Percentiles rank a stretch among this genome's conserved stretches.
Evolutionary conservation across 2,113 vertebrate species (phyloP).

Genomic region (Polypterus bichir): DNA sequence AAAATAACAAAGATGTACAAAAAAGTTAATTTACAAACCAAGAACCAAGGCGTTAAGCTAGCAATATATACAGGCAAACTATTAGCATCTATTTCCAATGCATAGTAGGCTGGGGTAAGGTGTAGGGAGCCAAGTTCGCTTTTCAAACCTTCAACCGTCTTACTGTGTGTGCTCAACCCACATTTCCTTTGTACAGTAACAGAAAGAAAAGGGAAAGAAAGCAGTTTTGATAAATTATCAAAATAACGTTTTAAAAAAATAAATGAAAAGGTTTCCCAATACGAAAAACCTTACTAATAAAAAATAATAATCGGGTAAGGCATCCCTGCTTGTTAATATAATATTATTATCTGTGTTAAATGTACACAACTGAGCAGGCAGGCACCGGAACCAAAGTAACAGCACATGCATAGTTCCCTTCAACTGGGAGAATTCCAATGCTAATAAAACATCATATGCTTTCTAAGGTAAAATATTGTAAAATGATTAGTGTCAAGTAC

Average conservation of each 20-base stretch:
- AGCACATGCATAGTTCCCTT: slow-evolving; percentile 71
- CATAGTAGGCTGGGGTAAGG: slow-evolving; percentile 86
- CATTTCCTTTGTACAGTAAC: slow-evolving; percentile 37
- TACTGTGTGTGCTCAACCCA: slow-evolving; percentile 51
- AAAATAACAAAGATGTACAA: slow-evolving; percentile 98
- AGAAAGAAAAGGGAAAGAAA: slow-evolving; percentile 38
- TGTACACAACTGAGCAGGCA: slow-evolving; percentile 68
- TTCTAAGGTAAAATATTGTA: slow-evolving; percentile 51
- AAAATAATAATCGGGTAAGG: slow-evolving; percentile 82
- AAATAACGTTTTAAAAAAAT: slow-evolving; percentile 47
- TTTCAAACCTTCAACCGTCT: slow-evolving; percentile 47
- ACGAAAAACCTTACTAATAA: slow-evolving; percentile 38
- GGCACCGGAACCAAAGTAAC: slow-evolving; percentile 76
- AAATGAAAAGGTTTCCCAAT: slow-evolving; percentile 59
- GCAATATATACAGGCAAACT: slow-evolving; percentile 88
- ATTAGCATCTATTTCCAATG: slow-evolving; percentile 76
- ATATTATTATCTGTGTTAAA: slow-evolving; percentile 67
- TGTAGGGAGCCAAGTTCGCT: slow-evolving; percentile 74
- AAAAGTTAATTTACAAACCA: slow-evolving; percentile 97
- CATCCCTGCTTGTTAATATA: slow-evolving; percentile 92
- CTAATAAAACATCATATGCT: slow-evolving; percentile 50
- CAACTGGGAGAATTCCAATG: slow-evolving; percentile 48
- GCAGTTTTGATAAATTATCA: slow-evolving; percentile 31
- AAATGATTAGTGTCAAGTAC: slow-evolving; percentile 43
- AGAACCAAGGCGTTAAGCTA: slow-evolving; percentile 94